Evolutionary conservation across 2,113 vertebrate genomes (phyloP), one percentile per base, ranked within the genome.

Genomic region (Sterrhoptilus dennistouni): DNA sequence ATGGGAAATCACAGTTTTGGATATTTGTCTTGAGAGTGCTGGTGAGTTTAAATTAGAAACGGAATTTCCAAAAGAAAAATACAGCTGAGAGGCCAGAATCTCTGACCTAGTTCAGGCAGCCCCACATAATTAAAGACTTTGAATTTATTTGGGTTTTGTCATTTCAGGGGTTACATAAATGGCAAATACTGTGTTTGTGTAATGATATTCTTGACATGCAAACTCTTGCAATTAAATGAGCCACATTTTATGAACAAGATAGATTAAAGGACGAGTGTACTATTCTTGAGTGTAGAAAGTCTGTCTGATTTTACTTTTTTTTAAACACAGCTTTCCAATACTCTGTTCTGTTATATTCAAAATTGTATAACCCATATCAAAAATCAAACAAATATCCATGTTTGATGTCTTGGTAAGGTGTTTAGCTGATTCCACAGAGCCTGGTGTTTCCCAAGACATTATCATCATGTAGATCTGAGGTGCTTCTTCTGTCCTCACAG

Each of bases 61-160:
- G 60, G n/a, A 65, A 83, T 94, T 96, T 76, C 75, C 57, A 15
- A 88, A 68, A 64, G 19, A 88, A 81, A 59, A 47, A 75, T 60
- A 49, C 14, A 71, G 61, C 36, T 87, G 45, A 42, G 42, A 71
- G 49, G 42, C 81, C 42, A 64, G 52, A 86, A 68, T 50, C 14
- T 49, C 52, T 90, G 82, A 27, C 31, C 33, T 40, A 65, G 77
- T n/a, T 61, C 27, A 79, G 31, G 27, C 40, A 86, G 31, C n/a
- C 56, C 28, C 42, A 23, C 12, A 18, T 45, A 66, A 64, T 50
- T 9, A 23, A 50, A 87, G 11, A 5, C 14, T 71, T 69, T 75
- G 3, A 59, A 66, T 89, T 77, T 85, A 40, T 63, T 89, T 83
- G 81, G 16, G 0, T 27, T 93, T 64, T 77, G 42, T 49, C 6